Conservation (phyloP, 2,113 vertebrate species). For the Bombycilla garrulus region DNA sequence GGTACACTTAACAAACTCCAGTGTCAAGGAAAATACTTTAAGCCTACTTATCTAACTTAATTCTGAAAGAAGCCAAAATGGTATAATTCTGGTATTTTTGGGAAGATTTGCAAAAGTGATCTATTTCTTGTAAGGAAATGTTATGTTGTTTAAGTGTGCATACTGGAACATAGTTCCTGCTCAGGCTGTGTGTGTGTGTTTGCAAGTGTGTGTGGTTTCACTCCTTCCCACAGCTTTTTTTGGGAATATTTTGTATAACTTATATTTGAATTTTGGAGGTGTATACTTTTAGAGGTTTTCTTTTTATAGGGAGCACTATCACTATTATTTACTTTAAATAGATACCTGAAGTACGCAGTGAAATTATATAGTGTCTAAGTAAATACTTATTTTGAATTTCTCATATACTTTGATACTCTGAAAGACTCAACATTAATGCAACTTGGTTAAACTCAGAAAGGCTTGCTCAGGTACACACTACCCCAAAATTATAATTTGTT, state of each 20-base stretch:
- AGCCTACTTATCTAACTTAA: background rate
- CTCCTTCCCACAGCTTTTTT: background rate
- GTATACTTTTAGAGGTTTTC: background rate
- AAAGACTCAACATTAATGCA: background rate
- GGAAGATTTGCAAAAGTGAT: background rate
- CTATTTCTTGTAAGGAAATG: background rate
- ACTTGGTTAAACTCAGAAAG: background rate
- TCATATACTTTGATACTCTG: background rate
- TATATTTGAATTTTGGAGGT: background rate
- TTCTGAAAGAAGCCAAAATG: background rate
- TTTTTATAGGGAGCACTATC: background rate
- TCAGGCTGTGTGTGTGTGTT: fast-evolving
- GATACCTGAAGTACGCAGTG: background rate
- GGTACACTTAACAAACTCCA: background rate
- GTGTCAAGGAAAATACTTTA: background rate
- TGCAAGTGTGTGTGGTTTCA: background rate
- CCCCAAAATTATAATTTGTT: background rate
- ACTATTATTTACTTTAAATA: background rate
- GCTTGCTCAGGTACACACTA: background rate
- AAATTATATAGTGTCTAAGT: background rate
- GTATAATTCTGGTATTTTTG: background rate
- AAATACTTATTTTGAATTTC: background rate
- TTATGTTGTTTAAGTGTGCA: background rate
- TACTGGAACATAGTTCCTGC: background rate
- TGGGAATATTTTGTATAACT: background rate